Evolutionary conservation across 2,797 vertebrate genomes (phyloP).

Genomic region (Scleropages formosus): DNA sequence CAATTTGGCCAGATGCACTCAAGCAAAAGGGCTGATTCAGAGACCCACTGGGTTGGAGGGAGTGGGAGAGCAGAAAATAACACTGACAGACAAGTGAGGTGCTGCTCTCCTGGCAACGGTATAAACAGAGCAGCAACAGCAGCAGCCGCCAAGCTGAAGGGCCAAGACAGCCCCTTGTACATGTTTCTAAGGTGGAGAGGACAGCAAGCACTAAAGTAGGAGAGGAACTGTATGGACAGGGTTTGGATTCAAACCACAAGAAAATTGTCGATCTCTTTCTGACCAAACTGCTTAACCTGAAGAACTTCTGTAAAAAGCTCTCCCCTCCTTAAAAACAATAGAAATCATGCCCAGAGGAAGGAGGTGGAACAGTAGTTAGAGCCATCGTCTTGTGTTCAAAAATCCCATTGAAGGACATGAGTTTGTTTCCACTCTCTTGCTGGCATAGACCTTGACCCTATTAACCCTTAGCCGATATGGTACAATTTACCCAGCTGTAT

Average conservation of each 20-base stretch:
- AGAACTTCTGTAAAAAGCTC: no score
- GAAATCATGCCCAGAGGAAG: no score
- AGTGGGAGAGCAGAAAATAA: slow-evolving; percentile 33
- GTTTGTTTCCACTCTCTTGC: no score
- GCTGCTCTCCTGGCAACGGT: slow-evolving; percentile 59
- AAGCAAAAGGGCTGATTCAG: slow-evolving; percentile 43
- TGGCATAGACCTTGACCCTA: no score
- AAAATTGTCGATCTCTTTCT: background rate
- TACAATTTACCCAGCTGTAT: no score
- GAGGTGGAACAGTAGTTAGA: no score
- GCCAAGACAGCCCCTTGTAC: background rate
- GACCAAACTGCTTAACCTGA: background rate
- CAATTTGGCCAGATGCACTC: slow-evolving; percentile 32
- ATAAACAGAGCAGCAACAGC: slow-evolving; percentile 59
- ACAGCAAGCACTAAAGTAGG: background rate
- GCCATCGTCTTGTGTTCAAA: no score
- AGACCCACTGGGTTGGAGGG: slow-evolving; percentile 25
- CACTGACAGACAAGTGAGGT: slow-evolving; percentile 45
- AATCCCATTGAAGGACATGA: no score
- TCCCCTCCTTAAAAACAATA: no score
- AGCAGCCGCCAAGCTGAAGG: slow-evolving; percentile 20
- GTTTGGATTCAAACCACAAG: background rate
- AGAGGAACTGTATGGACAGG: background rate
- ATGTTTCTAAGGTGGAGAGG: background rate
- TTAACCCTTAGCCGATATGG: no score